phyloP scores from a whole-genome alignment of 2,797 vertebrate species.

The Saxicola maurus region DNA sequence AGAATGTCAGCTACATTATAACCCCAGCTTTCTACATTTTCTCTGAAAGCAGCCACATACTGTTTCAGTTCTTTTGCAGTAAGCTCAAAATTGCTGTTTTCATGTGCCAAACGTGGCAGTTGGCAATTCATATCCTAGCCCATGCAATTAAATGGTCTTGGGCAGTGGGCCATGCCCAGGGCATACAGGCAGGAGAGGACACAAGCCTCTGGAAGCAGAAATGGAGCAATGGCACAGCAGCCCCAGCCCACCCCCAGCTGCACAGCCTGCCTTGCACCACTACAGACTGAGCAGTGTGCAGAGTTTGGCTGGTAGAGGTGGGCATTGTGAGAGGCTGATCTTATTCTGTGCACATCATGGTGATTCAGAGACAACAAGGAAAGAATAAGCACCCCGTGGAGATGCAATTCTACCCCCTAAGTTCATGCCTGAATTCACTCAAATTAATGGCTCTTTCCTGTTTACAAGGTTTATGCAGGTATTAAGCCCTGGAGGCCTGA shows the following conservation, averaged over 20 bases:
- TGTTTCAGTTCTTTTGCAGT: background rate
- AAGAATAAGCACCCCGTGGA: background rate
- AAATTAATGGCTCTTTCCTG: background rate
- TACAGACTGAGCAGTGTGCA: background rate
- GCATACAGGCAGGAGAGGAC: background rate
- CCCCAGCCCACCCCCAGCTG: background rate
- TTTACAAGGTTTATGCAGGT: background rate
- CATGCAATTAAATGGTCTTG: background rate
- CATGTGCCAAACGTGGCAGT: background rate
- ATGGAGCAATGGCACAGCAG: background rate
- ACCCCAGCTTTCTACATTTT: background rate
- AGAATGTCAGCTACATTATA: background rate
- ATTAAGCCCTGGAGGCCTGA: background rate
- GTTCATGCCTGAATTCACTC: background rate
- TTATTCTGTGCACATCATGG: background rate
- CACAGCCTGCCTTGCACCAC: accelerated
- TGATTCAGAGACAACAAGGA: background rate
- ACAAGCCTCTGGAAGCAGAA: background rate
- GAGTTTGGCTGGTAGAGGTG: background rate
- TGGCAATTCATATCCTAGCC: background rate
- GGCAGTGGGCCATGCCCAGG: background rate
- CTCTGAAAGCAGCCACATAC: background rate
- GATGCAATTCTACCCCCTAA: background rate
- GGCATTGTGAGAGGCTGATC: background rate
- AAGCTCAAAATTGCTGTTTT: background rate